Evolutionary conservation across 2,113 vertebrate genomes (phyloP), one percentile per base, ranked within the genome.

Genomic region (Entomyzon cyanotis): DNA sequence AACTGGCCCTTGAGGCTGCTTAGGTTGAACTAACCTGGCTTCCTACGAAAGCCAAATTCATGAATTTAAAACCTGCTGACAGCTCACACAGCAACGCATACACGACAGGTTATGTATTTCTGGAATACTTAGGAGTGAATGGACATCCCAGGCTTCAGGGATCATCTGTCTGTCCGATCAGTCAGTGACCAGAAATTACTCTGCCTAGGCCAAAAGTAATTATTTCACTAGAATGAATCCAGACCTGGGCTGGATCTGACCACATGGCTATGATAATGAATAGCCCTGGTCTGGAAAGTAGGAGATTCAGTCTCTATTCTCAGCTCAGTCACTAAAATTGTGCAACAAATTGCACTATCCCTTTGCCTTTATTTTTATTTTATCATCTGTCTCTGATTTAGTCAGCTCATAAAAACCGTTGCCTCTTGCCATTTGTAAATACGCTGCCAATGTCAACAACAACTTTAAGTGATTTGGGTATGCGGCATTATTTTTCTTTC

Each of bases 331-430:
- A 71, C 70, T 80, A 87, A 86, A 89, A 92, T 86, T 95, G 92
- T 81, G 90, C 85, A 95, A 95, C 62, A 80, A 90, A 88, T 59
- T 94, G 63, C 79, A 81, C 79, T 86, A 83, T 86, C 30, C 70
- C 71, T 63, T 77, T 86, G 75, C 68, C 46, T 88, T 87, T 90
- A 91, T 93, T 93, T 95, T 93, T 89, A 81, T 80, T 85, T 58
- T 85, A 70, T 88, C 75, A 95, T 97, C 89, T 97, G 93, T 81
- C 35, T 91, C 75, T 90, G 60, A 86, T 92, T 95, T 94, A 92
- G 79, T 70, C 70, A 86, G 75, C 83, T 95, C 68, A 90, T 73
- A 90, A 92, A 92, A 94, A 50, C 37, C 4, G 17, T 8, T 74
- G 78, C 87, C 55, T 93, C 75, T 90, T 90, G 92, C 87, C 71